These are phyloP conservation scores for Podarcis lilfordi DNA, from an alignment of 2,797 vertebrate genomes.

Conservation along the genomic window DNA sequence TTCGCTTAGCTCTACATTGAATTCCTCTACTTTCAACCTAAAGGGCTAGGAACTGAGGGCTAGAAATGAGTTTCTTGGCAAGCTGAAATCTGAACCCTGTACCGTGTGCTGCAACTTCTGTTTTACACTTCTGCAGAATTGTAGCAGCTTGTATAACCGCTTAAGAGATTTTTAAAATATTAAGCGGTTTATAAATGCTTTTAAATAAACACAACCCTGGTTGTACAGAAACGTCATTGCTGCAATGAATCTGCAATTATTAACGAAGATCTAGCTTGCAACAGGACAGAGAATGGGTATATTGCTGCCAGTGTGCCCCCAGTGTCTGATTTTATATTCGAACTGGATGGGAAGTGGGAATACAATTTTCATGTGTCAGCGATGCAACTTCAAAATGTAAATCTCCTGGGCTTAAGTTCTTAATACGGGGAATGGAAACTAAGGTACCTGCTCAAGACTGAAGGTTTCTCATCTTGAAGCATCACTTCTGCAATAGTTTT, in stretches of 20 bases:
- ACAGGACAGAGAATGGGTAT: neutral
- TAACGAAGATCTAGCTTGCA: neutral
- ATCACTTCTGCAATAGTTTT: neutral
- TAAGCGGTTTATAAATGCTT: no score
- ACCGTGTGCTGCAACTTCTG: no score
- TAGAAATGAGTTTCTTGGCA: neutral
- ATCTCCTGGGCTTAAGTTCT: neutral
- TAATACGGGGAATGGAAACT: neutral
- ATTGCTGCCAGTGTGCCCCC: neutral
- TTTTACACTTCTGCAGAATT: neutral
- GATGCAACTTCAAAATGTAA: neutral
- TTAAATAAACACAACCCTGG: neutral
- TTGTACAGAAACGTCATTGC: neutral
- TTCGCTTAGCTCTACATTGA: no score
- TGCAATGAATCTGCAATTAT: neutral
- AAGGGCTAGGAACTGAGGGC: neutral
- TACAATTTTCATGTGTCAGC: neutral
- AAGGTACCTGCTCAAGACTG: neutral
- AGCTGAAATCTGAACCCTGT: neutral
- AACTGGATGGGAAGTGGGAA: neutral
- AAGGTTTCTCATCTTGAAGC: neutral
- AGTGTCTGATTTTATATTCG: neutral
- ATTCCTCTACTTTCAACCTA: neutral
- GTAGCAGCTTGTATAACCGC: no score
- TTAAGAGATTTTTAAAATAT: no score